Base-by-base conservation (phyloP, 2,888 invertebrate species). In the Galerucella pusilla region DNA sequence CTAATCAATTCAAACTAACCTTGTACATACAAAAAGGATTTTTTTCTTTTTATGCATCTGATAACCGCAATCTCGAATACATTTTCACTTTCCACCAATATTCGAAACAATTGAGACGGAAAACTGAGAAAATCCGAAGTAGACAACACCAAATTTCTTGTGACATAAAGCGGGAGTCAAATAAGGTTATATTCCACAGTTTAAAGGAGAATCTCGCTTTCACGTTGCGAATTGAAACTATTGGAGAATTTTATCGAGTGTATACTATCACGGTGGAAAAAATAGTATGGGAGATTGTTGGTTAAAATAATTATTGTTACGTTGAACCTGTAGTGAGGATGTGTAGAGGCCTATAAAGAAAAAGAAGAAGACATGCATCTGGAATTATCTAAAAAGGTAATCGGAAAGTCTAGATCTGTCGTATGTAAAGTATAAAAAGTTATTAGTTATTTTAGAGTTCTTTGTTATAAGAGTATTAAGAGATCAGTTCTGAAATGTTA, bases 201-300 rank as follows among this genome's bases (percentile, higher is more conserved):
- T 78, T 74, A 73, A 70, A 45, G 71, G 65, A 49, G 60, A 78
- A 73, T 73, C 75, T 77, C 75, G 74, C 61, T 28, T 35, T 74
- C 77, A 35, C 61, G 35, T 71, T 74, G 73, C 68, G 75, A 76
- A 78, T 78, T 77, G 77, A 75, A 77, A 78, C 73, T 75, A 72
- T 77, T 70, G 75, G 64, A 20, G 73, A 76, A 76, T 77, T 75
- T 77, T 77, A 77, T 79, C 72, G 77, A 77, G 77, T 78, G 71
- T 73, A 73, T 45, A 70, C 63, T 75, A 35, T 42, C n/a, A 57
- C 25, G 65, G 65, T 59, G 71, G 64, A 45, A 46, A 42, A 20
- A 20, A 20, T 65, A 65, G 64, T 42, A 46, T n/a, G 45, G 64
- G 12, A 10, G 64, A 42, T 45, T 65, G 46, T 45, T 49, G 20